These are phyloP conservation scores for Melangyna quadrimaculata DNA, from an alignment of 2,888 invertebrate genomes.

Conservation along the genomic window DNA sequence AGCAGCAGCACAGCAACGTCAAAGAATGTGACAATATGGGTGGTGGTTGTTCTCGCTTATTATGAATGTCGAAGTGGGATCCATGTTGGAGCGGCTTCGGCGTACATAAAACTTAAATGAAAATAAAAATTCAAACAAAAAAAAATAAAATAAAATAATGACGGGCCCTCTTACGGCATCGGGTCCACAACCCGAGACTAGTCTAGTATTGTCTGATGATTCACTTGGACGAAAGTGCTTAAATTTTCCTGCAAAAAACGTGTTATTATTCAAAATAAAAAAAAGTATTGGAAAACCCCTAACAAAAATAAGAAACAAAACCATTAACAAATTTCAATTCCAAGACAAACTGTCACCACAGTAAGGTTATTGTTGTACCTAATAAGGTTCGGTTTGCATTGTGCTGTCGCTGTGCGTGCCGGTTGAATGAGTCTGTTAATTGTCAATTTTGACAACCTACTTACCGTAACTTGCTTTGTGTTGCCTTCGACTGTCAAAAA, in stretches of 20 bases:
- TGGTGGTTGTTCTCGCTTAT: conserved; percentile 24
- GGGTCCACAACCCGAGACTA: conserved; percentile 69
- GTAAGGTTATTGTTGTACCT: background rate
- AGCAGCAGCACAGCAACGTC: conserved; percentile 7
- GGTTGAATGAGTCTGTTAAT: background rate
- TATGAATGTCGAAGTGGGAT: conserved; percentile 33
- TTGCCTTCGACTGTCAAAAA: conserved; percentile 5
- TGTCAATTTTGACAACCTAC: conserved; percentile 10
- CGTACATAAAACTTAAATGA: conserved; percentile 52
- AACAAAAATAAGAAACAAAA: background rate
- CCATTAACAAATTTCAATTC: background rate
- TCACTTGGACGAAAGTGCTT: conserved; percentile 65
- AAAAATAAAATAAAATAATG: conserved; percentile 19
- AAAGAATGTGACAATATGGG: conserved; percentile 54
- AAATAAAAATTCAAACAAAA: conserved; percentile 32
- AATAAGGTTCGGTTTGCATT: conserved; percentile 18
- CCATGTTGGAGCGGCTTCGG: conserved; percentile 69
- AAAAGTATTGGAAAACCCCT: background rate
- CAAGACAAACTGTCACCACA: conserved; percentile 34
- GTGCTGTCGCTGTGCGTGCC: conserved; percentile 33
- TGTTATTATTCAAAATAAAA: background rate
- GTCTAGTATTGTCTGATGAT: conserved; percentile 70
- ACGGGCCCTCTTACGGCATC: conserved; percentile 69
- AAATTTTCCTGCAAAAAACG: conserved; percentile 35
- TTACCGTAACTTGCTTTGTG: background rate